phyloP scores from a whole-genome alignment of 2,113 vertebrate genomes.

The Lanius collurio region DNA sequence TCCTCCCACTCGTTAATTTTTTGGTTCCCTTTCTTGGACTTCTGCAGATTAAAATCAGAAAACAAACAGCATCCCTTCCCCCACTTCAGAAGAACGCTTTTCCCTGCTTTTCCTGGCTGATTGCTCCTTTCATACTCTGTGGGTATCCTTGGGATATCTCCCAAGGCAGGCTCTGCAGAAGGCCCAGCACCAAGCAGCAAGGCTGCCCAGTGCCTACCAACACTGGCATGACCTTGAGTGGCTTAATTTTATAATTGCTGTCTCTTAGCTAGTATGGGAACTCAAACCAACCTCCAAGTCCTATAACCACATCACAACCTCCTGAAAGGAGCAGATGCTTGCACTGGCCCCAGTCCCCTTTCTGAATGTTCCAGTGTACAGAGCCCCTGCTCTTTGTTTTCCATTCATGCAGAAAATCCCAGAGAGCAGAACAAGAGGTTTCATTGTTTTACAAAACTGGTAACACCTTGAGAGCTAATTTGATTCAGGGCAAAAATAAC shows the following conservation, averaged over 20 bases:
- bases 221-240: background rate
- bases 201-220: background rate
- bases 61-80: slow-evolving; percentile 12
- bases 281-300: background rate
- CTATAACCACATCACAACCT: background rate
- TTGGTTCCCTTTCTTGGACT: slow-evolving; percentile 1
- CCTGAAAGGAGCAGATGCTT: background rate
- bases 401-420: background rate
- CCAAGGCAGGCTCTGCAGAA: background rate
- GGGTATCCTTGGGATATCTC: slow-evolving; percentile 8
- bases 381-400: background rate
- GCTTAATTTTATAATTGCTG: background rate
- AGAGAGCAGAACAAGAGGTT: background rate
- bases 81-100: background rate
- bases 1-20: slow-evolving; percentile 11
- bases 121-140: background rate
- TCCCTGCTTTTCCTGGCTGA: slow-evolving; percentile 13
- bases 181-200: background rate
- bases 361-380: background rate
- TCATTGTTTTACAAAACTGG: background rate
- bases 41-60: background rate
- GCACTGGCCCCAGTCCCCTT: background rate
- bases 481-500: background rate
- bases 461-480: background rate
- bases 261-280: background rate